Evolutionary conservation across 2,888 invertebrate genomes (phyloP).

Genomic region (Drosophila greeni): DNA sequence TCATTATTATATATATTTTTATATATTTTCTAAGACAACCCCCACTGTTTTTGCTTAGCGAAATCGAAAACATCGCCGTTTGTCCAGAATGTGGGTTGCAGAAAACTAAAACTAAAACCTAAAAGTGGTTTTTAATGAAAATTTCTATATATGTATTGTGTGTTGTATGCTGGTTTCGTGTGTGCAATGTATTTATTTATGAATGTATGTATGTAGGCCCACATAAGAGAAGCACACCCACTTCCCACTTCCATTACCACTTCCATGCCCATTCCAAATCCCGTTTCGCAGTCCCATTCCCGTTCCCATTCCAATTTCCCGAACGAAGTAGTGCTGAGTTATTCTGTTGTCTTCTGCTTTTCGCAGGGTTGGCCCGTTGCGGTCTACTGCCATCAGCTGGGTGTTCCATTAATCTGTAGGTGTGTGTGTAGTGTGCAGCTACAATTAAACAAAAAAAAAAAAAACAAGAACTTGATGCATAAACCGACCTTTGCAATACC

Average conservation of each 20-base stretch:
- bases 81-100: slow-evolving; percentile 66
- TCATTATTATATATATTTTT: too few species aligned
- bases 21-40: slow-evolving; percentile 15
- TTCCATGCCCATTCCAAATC: slow-evolving; percentile 27
- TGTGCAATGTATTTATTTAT: slow-evolving; percentile 21
- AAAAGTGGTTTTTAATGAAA: slow-evolving; percentile 71
- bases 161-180: slow-evolving; percentile 29
- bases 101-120: slow-evolving; percentile 56
- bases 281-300: slow-evolving; percentile 34
- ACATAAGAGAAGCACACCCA: slow-evolving; percentile 27
- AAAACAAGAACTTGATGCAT: slow-evolving; percentile 3
- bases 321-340: slow-evolving; percentile 18
- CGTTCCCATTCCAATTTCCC: slow-evolving; percentile 17
- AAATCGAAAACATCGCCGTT: slow-evolving; percentile 25
- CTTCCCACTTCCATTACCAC: slow-evolving; percentile 27
- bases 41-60: slow-evolving; percentile 50
- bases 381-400: slow-evolving; percentile 66
- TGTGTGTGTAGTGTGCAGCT: slow-evolving; percentile 53
- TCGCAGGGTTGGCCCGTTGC: slow-evolving; percentile 68
- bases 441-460: slow-evolving; percentile 53
- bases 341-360: slow-evolving; percentile 44
- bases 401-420: slow-evolving; percentile 14
- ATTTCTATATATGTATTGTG: slow-evolving; percentile 39
- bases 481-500: slow-evolving; percentile 8
- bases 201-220: slow-evolving; percentile 42